Evolutionary conservation across 2,113 vertebrate species (phyloP).

Genomic region (Spizaetus ornatus): DNA sequence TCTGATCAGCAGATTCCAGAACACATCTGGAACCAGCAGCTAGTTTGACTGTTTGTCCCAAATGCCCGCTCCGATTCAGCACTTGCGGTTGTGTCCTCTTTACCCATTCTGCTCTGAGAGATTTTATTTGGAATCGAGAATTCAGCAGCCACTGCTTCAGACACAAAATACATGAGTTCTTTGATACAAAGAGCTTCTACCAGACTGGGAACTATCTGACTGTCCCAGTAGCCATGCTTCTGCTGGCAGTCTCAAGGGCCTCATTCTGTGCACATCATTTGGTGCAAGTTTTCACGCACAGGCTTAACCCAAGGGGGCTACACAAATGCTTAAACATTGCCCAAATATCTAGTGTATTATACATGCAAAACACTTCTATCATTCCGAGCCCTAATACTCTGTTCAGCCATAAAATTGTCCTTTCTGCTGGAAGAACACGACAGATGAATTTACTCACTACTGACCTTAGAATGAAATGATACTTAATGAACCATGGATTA

Average conservation of each 20-base stretch:
- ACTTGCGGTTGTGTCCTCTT: not conserved
- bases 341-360: not conserved
- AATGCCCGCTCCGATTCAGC: accelerated
- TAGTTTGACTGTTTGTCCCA: not conserved
- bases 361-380: not conserved
- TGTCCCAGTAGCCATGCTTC: not conserved
- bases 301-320: not conserved
- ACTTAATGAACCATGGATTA: constrained; percentile 16
- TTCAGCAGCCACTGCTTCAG: not conserved
- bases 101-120: not conserved
- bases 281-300: not conserved
- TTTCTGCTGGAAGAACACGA: not conserved
- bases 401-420: constrained; percentile 33
- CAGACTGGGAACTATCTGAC: not conserved
- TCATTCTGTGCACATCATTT: not conserved
- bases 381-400: not conserved
- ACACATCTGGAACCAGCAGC: not conserved
- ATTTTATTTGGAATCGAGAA: not conserved
- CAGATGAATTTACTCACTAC: constrained; percentile 17
- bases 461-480: not conserved
- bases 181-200: not conserved
- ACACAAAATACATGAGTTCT: not conserved
- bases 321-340: not conserved
- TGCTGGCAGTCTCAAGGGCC: not conserved
- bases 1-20: too few species aligned